Evolutionary conservation across 2,797 vertebrate genomes (phyloP).

Genomic region (Gastrophryne carolinensis): DNA sequence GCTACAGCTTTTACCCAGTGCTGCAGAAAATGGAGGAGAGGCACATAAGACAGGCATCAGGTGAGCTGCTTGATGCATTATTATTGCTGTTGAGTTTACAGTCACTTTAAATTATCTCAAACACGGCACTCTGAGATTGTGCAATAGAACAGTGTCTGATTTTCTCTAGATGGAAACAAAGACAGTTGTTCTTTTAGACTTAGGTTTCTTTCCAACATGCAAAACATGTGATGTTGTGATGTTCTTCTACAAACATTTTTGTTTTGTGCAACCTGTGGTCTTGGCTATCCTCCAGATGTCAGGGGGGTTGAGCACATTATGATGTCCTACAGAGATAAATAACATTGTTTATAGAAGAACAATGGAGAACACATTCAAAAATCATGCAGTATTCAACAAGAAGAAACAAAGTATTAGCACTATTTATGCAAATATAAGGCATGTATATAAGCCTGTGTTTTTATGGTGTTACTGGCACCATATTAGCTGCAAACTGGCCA

Average conservation of each 20-base stretch:
- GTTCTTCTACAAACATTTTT: constrained; percentile 18
- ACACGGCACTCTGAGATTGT: background rate
- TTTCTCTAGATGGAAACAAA: background rate
- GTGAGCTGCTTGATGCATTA: too few relatives aligned
- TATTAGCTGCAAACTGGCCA: background rate
- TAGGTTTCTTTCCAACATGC: background rate
- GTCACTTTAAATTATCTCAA: too few relatives aligned
- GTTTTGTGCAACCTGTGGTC: constrained; percentile 22
- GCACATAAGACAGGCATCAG: too few relatives aligned
- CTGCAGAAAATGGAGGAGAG: too few relatives aligned
- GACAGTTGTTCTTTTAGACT: background rate
- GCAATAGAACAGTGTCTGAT: background rate
- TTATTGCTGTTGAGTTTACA: too few relatives aligned
- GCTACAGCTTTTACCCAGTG: too few relatives aligned
- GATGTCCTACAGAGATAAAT: constrained; percentile 39
- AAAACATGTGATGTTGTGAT: constrained; percentile 8
- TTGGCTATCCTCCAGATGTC: constrained; percentile 23
- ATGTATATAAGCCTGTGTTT: background rate
- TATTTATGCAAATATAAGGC: constrained; percentile 26
- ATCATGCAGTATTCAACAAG: constrained; percentile 13
- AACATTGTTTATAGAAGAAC: constrained; percentile 23
- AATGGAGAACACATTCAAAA: constrained; percentile 10
- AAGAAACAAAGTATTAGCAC: constrained; percentile 16
- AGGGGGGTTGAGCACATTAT: constrained; percentile 28
- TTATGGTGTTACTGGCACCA: background rate